phyloP scores from a whole-genome alignment of 1,140 invertebrate genomes.

The Papilio xuthus region DNA sequence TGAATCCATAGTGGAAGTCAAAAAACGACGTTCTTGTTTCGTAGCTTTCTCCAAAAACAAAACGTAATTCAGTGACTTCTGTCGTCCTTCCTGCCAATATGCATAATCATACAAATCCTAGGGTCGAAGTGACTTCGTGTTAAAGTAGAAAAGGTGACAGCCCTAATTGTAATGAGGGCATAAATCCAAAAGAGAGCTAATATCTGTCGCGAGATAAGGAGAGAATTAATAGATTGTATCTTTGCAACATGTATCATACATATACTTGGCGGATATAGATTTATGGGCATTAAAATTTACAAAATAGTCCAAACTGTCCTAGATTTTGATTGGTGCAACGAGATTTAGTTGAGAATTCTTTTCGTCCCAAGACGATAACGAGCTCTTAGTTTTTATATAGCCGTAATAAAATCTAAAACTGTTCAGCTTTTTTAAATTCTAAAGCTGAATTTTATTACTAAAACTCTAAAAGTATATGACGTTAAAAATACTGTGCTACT shows the following conservation, averaged over 20 bases:
- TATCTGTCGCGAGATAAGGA: conserved; percentile 42
- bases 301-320: conserved; percentile 55
- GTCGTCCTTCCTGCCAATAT: neutral
- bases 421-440: conserved; percentile 64
- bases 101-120: neutral
- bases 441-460: conserved; percentile 61
- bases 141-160: neutral
- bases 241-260: conserved; percentile 21
- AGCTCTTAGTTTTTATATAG: conserved; percentile 71
- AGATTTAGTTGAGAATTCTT: conserved; percentile 57
- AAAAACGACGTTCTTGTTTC: no score
- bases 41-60: no score
- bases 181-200: conserved; percentile 30
- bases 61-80: neutral
- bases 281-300: conserved; percentile 55
- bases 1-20: no score
- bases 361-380: conserved; percentile 59
- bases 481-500: neutral
- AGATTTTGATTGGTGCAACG: conserved; percentile 51
- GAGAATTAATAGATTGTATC: conserved; percentile 25
- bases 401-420: conserved; percentile 72
- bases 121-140: neutral
- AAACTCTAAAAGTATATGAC: conserved; percentile 37
- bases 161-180: conserved; percentile 9
- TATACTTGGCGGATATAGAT: conserved; percentile 39